A percentile compares a stretch with the other conserved stretches of the same genome.
Conservation (phyloP, 2,113 vertebrate genomes). For the Pongo pygmaeus region DNA sequence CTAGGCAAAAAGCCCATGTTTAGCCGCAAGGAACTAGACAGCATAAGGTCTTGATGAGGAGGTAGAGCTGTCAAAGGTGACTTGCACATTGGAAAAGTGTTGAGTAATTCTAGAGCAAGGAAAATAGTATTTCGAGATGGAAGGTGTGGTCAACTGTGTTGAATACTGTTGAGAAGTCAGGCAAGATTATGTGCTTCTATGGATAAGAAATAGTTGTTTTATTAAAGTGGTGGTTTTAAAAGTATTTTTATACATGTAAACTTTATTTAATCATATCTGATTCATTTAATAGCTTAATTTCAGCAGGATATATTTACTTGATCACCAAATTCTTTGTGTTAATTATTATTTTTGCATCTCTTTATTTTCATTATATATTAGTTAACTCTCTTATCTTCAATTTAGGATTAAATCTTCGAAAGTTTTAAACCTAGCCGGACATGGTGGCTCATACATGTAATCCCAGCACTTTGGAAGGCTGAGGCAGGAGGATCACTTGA, state of each 20-base stretch:
- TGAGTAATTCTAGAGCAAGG: background rate
- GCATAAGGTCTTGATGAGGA: background rate
- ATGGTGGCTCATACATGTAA: too few relatives aligned
- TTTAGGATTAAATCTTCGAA: constrained; percentile 2
- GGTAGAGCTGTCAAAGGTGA: background rate
- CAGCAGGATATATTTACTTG: background rate
- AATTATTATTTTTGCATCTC: background rate
- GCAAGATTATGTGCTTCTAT: background rate
- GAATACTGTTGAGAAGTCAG: background rate
- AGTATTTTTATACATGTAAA: background rate
- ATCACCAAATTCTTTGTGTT: background rate
- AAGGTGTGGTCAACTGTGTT: background rate
- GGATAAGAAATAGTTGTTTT: background rate
- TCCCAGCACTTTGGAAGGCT: too few relatives aligned
- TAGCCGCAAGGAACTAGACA: background rate
- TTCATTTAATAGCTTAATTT: constrained; percentile 23
- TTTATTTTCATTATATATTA: background rate
- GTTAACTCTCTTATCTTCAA: background rate
- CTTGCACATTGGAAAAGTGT: background rate
- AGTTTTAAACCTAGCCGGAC: background rate
- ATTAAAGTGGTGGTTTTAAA: background rate
- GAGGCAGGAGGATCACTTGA: too few relatives aligned
- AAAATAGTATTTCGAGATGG: background rate
- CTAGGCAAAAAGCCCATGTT: background rate
- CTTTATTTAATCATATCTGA: background rate